These are phyloP conservation scores for Torymus auratus DNA, from an alignment of 2,888 invertebrate genomes.

Conservation along the genomic window DNA sequence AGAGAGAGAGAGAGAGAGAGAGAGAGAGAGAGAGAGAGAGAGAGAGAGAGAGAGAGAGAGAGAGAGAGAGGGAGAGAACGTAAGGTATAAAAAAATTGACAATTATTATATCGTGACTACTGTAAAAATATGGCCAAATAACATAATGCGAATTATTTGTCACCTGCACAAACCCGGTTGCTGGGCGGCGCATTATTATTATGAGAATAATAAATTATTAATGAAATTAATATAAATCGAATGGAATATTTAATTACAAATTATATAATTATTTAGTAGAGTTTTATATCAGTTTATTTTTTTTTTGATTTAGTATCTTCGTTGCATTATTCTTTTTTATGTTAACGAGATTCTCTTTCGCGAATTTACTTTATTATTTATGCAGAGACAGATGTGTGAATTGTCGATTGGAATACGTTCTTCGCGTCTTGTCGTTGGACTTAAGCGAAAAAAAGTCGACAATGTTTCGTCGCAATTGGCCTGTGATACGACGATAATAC, in stretches of 20 bases:
- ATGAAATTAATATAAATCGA: conserved; percentile 77
- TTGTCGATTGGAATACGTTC: conserved; percentile 52
- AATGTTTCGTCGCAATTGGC: conserved; percentile 66
- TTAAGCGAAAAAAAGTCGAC: conserved; percentile 64
- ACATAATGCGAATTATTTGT: conserved; percentile 70
- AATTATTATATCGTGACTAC: conserved; percentile 71
- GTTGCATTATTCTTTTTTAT: conserved; percentile 64
- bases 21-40: conserved; percentile 19
- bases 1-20: too few relatives aligned
- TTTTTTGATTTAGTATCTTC: conserved; percentile 59
- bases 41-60: conserved; percentile 13
- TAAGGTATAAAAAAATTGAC: conserved; percentile 72
- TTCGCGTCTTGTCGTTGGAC: conserved; percentile 65
- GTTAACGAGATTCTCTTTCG: conserved; percentile 63
- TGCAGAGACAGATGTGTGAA: conserved; percentile 45
- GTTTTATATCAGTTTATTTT: conserved; percentile 62
- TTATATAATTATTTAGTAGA: conserved; percentile 73
- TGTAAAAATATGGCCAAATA: conserved; percentile 76
- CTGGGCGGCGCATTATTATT: conserved; percentile 72
- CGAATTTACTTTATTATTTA: conserved; percentile 53
- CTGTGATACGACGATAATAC: conserved; percentile 67
- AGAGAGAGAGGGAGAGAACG: conserved; percentile 45
- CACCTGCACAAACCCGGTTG: conserved; percentile 67
- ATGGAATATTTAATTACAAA: conserved; percentile 76
- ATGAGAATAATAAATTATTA: conserved; percentile 77